Base-by-base conservation (phyloP, 2,113 vertebrate species). In the Leiothrix lutea region DNA sequence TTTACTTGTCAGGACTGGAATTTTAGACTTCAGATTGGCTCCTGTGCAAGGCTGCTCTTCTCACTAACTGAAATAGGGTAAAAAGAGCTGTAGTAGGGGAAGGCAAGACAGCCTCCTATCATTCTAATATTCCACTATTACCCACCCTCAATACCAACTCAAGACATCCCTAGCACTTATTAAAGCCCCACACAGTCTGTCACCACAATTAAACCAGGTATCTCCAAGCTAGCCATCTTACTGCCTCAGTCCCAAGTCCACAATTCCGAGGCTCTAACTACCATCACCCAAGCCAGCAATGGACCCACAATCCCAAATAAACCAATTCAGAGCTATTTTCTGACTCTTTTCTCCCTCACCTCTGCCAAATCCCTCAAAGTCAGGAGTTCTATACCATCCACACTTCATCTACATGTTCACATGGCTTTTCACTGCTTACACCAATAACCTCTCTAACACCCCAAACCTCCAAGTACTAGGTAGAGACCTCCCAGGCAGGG, bases 321-420 rank as follows among this genome's bases (percentile, higher is more conserved):
- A 62, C 65, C 42, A 42, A 51, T 33, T 44, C 26, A 44, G 36
- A 82, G 16, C 28, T 75, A 7, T 33, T 74, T 71, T 79, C 51
- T 71, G 28, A 57, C 20, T 50, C 13, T 57, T 26, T 81, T 64
- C 57, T 64, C 40, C 28, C 12, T 82, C 31, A 54, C 6, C 36
- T 51, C 54, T 36, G 14, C 12, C 23, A 84, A 57, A 81, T 26
- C 33, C 33, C 61, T 62, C 44, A 9, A 80, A 90, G n/a, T 6
- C 28, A 65, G n/a, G 13, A 45, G 24, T 51, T 67, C 17, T 1
- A 31, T 6, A 50, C 8, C 12, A 44, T 36, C 90, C 28, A 40
- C 4, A 2, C 29, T 53, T 33, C 1, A 1, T 21, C 17, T 57
- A 66, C 21, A 60, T 6, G 6, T 44, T 60, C 23, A 51, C 0